Base-by-base conservation (phyloP, 2,797 vertebrate species). In the Scolopax bukidnonensis region DNA sequence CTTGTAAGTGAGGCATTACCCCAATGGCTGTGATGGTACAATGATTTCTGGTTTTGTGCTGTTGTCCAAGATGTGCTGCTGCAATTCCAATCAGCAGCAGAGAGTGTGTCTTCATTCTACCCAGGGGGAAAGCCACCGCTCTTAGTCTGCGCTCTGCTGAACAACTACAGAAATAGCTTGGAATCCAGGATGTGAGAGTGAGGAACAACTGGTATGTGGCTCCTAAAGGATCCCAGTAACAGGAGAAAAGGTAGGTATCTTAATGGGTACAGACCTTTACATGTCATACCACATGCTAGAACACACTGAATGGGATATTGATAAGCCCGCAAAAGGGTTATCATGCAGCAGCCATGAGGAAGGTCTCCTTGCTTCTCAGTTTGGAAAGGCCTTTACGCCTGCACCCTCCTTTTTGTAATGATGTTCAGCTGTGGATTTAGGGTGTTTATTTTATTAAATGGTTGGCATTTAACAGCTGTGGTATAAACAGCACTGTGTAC, bases 401-500 rank as follows among this genome's bases (percentile, higher is more conserved):
- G 51, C 16, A 54, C 15, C 7, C 18, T 84, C 16, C 25, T 80
- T 68, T 76, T 84, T 70, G 16, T 71, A 60, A 79, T 17, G 23
- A 59, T 47, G 77, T 63, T 67, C 60, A 90, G 59, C 78, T 89
- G 32, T 89, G 85, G 61, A 81, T 86, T 91, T 53, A 45, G 15
- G 33, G 51, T n/a, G 24, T 17, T 81, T 82, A 23, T 90, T 59
- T 69, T 48, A 47, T 69, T 40, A 10, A 88, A 75, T 25, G 24
- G 16, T 81, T 91, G 84, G 45, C 73, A 56, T 93, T 88, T 74
- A 75, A 67, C 56, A 79, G n/a, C 65, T 50, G 4, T 68, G 20
- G 28, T 51, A 70, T 69, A 67, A 92, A 32, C 54, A 89, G 23
- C 28, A 47, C 14, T 12, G 4, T 12, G 30, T 48, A 53, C 43